phyloP scores from a whole-genome alignment of 2,888 invertebrate genomes.

The Leptinotarsa juncta region DNA sequence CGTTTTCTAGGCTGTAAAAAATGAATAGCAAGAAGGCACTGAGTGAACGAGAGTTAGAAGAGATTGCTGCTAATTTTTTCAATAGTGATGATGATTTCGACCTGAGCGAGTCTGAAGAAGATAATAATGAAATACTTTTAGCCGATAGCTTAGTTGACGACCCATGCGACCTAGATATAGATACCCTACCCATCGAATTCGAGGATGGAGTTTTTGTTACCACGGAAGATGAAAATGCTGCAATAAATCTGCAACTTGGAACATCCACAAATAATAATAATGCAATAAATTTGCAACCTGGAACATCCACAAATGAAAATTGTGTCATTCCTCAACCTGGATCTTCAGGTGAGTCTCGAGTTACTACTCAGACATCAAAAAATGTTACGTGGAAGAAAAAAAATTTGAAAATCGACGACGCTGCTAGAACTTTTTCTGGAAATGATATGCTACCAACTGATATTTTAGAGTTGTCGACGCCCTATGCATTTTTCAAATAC shows the following conservation, averaged over 20 bases:
- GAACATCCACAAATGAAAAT: constrained; percentile 21
- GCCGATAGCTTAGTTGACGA: constrained; percentile 2
- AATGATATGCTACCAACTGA: constrained; percentile 21
- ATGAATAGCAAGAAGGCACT: constrained; percentile 18
- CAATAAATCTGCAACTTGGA: constrained; percentile 21
- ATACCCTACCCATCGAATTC: constrained; percentile 25
- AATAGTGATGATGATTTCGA: constrained; percentile 31
- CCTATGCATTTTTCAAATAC: constrained; percentile 19
- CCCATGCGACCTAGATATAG: constrained; percentile 6
- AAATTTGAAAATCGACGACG: constrained; percentile 20
- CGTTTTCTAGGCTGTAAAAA: constrained; percentile 14
- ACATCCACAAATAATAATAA: constrained; percentile 19
- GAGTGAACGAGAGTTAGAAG: constrained; percentile 28
- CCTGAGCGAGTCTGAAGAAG: constrained; percentile 27
- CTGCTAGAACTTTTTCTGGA: constrained; percentile 15
- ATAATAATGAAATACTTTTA: neutral
- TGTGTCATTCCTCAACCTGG: constrained; percentile 18
- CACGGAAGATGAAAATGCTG: constrained; percentile 14
- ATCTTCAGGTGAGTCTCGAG: constrained; percentile 8
- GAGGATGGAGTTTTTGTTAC: constrained; percentile 22
- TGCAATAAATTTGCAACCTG: constrained; percentile 21
- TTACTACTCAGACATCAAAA: constrained; percentile 16
- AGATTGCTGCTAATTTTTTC: constrained; percentile 30
- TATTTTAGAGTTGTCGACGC: constrained; percentile 19
- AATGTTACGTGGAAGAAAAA: constrained; percentile 18